phyloP scores from a whole-genome alignment of 1,140 invertebrate species.

The Yoshiicerus persimilis region DNA sequence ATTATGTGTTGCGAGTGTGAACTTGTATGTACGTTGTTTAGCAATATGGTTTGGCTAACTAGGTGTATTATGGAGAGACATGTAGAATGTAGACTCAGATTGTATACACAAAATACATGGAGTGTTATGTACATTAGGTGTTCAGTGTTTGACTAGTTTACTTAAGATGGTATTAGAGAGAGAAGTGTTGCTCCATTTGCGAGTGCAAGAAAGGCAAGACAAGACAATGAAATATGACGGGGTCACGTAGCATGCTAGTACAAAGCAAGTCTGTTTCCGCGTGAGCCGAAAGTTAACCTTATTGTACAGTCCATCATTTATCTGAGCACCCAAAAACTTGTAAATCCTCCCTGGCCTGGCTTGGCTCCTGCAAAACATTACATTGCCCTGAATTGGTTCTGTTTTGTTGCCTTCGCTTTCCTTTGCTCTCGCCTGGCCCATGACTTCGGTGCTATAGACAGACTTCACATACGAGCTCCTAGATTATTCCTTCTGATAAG shows the following conservation, averaged over 20 bases:
- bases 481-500: conserved; percentile 40
- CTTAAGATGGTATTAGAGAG: background rate
- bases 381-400: background rate
- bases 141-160: background rate
- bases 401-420: no score
- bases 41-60: background rate
- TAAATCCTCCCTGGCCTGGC: background rate
- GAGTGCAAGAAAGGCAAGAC: background rate
- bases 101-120: background rate
- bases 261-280: background rate
- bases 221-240: conserved; percentile 37
- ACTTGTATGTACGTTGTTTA: background rate
- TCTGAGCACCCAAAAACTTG: background rate
- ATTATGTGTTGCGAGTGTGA: no score
- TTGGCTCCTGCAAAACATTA: background rate
- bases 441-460: background rate
- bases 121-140: background rate
- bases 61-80: no score
- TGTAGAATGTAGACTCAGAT: no score
- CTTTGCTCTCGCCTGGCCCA: background rate
- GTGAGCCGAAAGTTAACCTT: conserved; percentile 36
- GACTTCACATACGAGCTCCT: background rate
- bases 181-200: background rate
- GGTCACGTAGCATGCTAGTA: conserved; percentile 16
- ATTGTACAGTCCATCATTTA: conserved; percentile 35